Base-by-base conservation (phyloP, 2,888 invertebrate genomes). In the Agapetus fuscipes region DNA sequence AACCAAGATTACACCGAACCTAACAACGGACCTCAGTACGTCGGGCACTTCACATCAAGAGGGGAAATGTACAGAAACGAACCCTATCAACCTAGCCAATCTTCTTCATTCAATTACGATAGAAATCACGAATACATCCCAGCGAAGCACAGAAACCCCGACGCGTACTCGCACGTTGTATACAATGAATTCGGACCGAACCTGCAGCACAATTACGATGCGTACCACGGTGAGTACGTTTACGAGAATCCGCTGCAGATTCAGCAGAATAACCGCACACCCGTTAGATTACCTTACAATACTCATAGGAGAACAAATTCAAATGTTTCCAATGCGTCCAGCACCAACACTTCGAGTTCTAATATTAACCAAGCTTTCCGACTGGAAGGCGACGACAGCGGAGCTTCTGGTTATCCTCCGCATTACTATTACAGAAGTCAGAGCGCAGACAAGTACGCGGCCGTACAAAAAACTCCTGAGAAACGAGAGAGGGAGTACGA, bases 221-320 rank as follows among this genome's bases (percentile, higher is more conserved):
- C 39, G 14, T 43, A 41, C 29, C 42, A 44, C 7, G 27, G 30
- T 7, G 42, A 46, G 16, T 46, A 38, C 29, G 38, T 27, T 13
- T 27, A 37, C 3, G 48, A 48, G 17, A 35, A 44, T 15, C 38
- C 37, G 4, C 43, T 41, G 10, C 45, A 45, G 16, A 40, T 26
- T 28, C 43, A 39, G 5, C 41, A 40, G 25, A 46, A 44, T 25
- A 43, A 42, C 16, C 42, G 48, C 6, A 43, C 41, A 5, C 44
- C 39, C 29, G 51, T 49, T 27, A 59, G 35, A 53, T 52, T 45
- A 1, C 60, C 58, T 6, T 72, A 65, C 51, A 59, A 63, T 24
- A 60, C 71, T 0, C 90, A 89, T 59, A 74, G 82, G 50, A 72
- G 89, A 39, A 85, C 86, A 0, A 80, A 84, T 0, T 85, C 87